Evolutionary conservation across 2,797 vertebrate species (phyloP).

Genomic region (Menidia menidia): DNA sequence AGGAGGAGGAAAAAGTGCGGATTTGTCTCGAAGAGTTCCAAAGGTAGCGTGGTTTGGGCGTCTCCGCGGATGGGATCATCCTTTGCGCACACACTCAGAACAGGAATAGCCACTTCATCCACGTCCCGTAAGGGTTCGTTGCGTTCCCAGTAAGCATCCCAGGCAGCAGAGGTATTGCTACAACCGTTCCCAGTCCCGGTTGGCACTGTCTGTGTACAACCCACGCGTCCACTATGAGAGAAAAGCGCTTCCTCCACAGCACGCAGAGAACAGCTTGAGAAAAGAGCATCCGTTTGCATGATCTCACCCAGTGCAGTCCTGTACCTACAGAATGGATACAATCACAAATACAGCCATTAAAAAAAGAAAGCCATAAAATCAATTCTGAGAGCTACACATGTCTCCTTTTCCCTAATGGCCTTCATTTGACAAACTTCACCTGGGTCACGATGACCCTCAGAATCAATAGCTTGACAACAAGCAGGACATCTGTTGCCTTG

Average conservation of each 20-base stretch:
- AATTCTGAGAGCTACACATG: constrained; percentile 43
- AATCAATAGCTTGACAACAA: constrained; percentile 66
- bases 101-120: constrained; percentile 87
- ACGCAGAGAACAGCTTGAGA: constrained; percentile 82
- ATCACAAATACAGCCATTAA: constrained; percentile 23
- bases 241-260: constrained; percentile 84
- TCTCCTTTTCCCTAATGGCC: constrained; percentile 33
- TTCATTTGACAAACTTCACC: constrained; percentile 61
- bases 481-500: constrained; percentile 59
- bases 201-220: constrained; percentile 15
- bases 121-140: constrained; percentile 86
- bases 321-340: constrained; percentile 72
- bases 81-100: constrained; percentile 83
- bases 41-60: constrained; percentile 75
- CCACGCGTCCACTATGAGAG: constrained; percentile 71
- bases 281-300: constrained; percentile 78
- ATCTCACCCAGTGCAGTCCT: constrained; percentile 81
- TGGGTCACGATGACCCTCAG: constrained; percentile 56
- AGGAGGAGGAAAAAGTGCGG: constrained; percentile 88
- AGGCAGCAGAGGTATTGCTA: constrained; percentile 47
- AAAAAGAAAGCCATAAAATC: constrained; percentile 53
- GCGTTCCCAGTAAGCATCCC: constrained; percentile 88
- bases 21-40: constrained; percentile 88
- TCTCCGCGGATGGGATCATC: constrained; percentile 86
- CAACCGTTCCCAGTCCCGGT: constrained; percentile 15